phyloP scores from a whole-genome alignment of 1,140 invertebrate species.

The Brachionus manjavacas region DNA sequence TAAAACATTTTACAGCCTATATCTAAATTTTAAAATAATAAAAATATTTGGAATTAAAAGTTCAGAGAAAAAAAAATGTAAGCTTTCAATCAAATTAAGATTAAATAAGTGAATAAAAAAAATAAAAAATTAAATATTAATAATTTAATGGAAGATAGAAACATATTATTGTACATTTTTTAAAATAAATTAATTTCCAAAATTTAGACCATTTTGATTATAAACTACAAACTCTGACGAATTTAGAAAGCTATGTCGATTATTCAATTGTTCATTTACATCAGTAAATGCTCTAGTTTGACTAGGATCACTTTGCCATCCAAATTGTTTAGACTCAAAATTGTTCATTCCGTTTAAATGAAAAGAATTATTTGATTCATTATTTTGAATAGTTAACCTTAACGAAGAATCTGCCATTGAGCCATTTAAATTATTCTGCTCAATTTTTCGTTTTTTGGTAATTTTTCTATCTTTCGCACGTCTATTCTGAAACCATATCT shows the following conservation, averaged over 20 bases:
- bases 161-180: background rate
- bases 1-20: too few species aligned
- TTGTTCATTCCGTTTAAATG: background rate
- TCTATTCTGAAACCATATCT: constrained; percentile 43
- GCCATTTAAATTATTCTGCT: background rate
- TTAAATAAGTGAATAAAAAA: too few species aligned
- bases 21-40: too few species aligned
- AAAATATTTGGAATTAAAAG: too few species aligned
- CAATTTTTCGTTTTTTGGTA: constrained; percentile 16
- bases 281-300: background rate
- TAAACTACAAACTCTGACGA: background rate
- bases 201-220: constrained; percentile 21
- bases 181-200: background rate
- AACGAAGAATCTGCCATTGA: background rate
- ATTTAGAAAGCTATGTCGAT: background rate
- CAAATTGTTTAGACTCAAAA: background rate
- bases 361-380: background rate
- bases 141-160: too few species aligned
- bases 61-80: too few species aligned
- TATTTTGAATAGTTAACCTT: background rate
- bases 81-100: too few species aligned
- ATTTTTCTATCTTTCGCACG: constrained; percentile 42
- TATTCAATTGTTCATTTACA: background rate
- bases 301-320: background rate
- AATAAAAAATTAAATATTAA: too few species aligned